These are phyloP conservation scores for Sialis lutaria DNA, from an alignment of 2,888 invertebrate genomes.

Conservation along the genomic window DNA sequence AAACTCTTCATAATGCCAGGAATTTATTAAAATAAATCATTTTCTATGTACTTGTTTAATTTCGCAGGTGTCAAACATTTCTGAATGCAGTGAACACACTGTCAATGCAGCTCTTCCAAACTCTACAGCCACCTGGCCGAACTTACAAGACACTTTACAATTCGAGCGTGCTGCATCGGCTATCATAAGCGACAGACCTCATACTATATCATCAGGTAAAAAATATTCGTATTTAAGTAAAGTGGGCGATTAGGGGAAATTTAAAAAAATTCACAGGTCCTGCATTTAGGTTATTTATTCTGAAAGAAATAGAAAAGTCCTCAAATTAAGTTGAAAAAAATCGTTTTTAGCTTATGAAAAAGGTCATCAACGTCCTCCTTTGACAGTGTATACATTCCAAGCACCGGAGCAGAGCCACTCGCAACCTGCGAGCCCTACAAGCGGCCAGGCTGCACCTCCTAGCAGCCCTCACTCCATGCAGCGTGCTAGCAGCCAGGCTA, in stretches of 20 bases:
- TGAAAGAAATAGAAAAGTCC: too few species aligned
- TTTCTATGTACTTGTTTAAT: neutral
- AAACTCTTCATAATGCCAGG: too few species aligned
- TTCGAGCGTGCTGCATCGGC: conserved; percentile 56
- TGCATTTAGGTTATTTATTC: too few species aligned
- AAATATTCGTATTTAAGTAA: too few species aligned
- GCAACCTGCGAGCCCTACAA: conserved; percentile 31
- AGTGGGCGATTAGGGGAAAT: too few species aligned
- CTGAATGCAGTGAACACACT: conserved; percentile 30
- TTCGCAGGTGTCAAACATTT: conserved; percentile 34
- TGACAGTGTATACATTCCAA: conserved; percentile 78
- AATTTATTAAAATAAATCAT: too few species aligned
- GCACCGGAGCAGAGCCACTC: conserved; percentile 46
- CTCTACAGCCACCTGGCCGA: conserved; percentile 62
- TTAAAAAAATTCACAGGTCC: too few species aligned
- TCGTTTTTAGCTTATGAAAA: conserved; percentile 57
- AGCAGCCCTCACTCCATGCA: conserved; percentile 12
- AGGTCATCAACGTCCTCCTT: conserved; percentile 64
- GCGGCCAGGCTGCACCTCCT: conserved; percentile 16
- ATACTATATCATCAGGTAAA: conserved; percentile 75
- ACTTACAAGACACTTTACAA: conserved; percentile 56
- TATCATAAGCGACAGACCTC: conserved; percentile 69
- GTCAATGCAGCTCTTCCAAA: conserved; percentile 15
- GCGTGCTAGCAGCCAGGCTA: conserved; percentile 17
- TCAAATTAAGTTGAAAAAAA: too few species aligned